These are phyloP conservation scores for Belgica antarctica DNA, from an alignment of 2,888 invertebrate species.

Conservation along the genomic window DNA sequence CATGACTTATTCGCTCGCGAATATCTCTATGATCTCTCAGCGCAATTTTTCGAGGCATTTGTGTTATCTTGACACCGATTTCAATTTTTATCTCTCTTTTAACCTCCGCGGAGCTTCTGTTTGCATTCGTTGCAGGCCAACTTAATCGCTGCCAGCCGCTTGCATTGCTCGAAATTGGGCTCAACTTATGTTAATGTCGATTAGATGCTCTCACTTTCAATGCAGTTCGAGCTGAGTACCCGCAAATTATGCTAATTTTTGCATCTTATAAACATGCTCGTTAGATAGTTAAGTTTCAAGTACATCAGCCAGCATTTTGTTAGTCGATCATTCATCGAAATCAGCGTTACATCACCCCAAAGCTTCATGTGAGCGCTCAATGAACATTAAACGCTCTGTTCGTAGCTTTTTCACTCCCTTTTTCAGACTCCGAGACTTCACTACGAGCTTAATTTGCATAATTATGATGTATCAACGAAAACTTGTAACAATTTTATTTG, in stretches of 20 bases:
- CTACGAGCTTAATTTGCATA: slow-evolving; percentile 34
- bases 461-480: slow-evolving; percentile 41
- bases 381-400: neutral
- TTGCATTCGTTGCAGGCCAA: too few relatives aligned
- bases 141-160: neutral
- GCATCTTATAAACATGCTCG: slow-evolving; percentile 38
- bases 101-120: slow-evolving; percentile 35
- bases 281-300: slow-evolving; percentile 43
- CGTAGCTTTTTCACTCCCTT: slow-evolving; percentile 39
- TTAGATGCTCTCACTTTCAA: neutral
- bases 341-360: slow-evolving; percentile 34
- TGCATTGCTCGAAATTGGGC: slow-evolving; percentile 5
- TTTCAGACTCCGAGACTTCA: neutral
- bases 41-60: neutral
- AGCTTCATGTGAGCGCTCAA: slow-evolving; percentile 23
- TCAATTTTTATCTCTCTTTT: slow-evolving; percentile 19
- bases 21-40: slow-evolving; percentile 22
- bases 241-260: slow-evolving; percentile 41
- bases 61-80: slow-evolving; percentile 31
- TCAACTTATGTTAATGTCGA: slow-evolving; percentile 17
- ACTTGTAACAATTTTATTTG: slow-evolving; percentile 27
- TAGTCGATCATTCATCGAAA: neutral
- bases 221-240: too few relatives aligned
- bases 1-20: slow-evolving; percentile 19
- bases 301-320: slow-evolving; percentile 18